Evolutionary conservation across 2,113 vertebrate species (phyloP), one percentile per base, ranked within the genome.

Genomic region (Apus apus): DNA sequence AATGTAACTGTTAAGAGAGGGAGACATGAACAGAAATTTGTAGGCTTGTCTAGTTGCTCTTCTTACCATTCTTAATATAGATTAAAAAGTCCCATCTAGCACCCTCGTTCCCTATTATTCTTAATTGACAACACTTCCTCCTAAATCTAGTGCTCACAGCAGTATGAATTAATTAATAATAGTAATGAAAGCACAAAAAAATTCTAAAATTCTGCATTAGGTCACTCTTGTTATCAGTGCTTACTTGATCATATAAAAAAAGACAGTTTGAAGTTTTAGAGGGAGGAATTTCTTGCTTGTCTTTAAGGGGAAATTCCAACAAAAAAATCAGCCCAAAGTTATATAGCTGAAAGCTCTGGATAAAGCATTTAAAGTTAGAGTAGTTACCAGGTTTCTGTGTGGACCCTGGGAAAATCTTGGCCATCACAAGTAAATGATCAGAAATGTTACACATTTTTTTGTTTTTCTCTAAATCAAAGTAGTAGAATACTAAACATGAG

Each of bases 1-100:
- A 91, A 78, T 87, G 84, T 91, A 95, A 40, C 68, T 95, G 85
- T 76, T 13, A 43, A 72, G 27, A 96, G 48, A 51, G 30, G 92
- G 18, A 94, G 27, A 90, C 22, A 75, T 48, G 6, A 94, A 36
- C 32, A 95, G 32, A 96, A 94, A 86, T 86, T 6, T n/a, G 9
- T 73, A 36, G 32, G 17, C 72, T 6, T 73, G 29, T 45, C 56
- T 87, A 92, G 83, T 15, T 90, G 3, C 70, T 68, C 11, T 45
- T 36, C 22, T 80, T 83, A 60, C 9, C 7, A 14, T 65, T 91
- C 21, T 27, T 58, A 32, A 85, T 65, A 25, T 48, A 67, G 60
- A 57, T 23, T 15, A 3, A 23, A 68, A 75, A 89, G 87, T 43
- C 26, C 32, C 19, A 56, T 26, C 14, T 74, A 82, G 8, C 38